Percentiles rank a stretch among this genome's conserved stretches.
Conservation (phyloP, 2,888 invertebrate species). For the Diachrysia chrysitis region DNA sequence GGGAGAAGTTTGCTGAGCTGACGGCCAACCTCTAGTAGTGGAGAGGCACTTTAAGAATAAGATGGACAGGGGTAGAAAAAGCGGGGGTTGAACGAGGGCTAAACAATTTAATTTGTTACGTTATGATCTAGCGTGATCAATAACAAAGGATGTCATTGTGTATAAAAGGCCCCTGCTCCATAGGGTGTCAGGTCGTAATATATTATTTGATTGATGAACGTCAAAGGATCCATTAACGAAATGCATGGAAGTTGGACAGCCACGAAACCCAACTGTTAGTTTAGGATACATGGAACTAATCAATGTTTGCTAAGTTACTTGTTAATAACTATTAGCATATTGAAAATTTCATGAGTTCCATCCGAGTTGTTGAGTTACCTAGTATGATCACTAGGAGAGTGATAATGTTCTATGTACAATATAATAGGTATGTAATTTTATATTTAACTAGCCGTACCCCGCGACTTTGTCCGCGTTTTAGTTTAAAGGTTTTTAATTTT, state of each 20-base stretch:
- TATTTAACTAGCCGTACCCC: too few species aligned
- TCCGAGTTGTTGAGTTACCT: constrained; percentile 29
- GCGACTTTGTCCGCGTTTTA: too few species aligned
- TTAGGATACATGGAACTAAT: constrained; percentile 50
- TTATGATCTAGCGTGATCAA: neutral
- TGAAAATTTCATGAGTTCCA: constrained; percentile 21
- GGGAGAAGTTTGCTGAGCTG: too few species aligned
- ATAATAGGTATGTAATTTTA: too few species aligned
- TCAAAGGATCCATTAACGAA: constrained; percentile 32
- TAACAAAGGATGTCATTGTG: neutral
- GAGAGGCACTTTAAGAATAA: too few species aligned
- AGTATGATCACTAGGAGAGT: neutral
- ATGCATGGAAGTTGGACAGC: constrained; percentile 22
- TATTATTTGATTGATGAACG: constrained; percentile 48
- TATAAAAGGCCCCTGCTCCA: neutral
- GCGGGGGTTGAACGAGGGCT: too few species aligned
- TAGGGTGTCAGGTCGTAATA: neutral
- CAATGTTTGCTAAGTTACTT: constrained; percentile 40
- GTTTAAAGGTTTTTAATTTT: too few species aligned
- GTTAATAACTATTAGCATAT: constrained; percentile 37
- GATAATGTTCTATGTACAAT: neutral
- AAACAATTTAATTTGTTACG: too few species aligned
- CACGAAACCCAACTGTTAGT: constrained; percentile 37
- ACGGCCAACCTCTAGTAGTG: too few species aligned
- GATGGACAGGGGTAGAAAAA: too few species aligned